Conservation (phyloP, 2,888 invertebrate species). For the Labia minor region DNA sequence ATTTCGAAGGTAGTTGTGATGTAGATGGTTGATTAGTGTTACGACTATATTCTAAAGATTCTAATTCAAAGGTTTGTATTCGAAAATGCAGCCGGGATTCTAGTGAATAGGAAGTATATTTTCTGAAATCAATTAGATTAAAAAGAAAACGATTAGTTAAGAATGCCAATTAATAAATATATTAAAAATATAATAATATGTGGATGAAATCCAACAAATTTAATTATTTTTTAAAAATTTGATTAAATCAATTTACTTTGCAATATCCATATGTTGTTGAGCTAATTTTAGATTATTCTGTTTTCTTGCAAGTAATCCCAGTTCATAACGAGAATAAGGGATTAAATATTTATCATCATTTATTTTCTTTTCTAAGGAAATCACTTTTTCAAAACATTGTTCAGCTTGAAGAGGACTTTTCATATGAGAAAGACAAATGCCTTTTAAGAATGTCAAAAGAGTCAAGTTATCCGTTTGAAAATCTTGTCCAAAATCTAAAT, state of each 20-base stretch:
- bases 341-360: slow-evolving; percentile 73
- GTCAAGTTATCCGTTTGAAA: slow-evolving; percentile 62
- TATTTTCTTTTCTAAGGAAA: slow-evolving; percentile 57
- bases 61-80: background rate
- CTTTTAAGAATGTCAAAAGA: slow-evolving; percentile 65
- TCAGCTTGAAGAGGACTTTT: slow-evolving; percentile 66
- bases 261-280: no score
- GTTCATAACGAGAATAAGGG: slow-evolving; percentile 76
- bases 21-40: background rate
- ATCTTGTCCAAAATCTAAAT: slow-evolving; percentile 31
- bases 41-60: background rate
- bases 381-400: slow-evolving; percentile 53
- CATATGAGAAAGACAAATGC: slow-evolving; percentile 70
- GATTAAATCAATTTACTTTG: no score
- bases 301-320: slow-evolving; percentile 66
- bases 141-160: slow-evolving; percentile 21
- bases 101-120: slow-evolving; percentile 49
- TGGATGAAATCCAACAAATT: background rate
- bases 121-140: slow-evolving; percentile 17
- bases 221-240: no score
- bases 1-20: no score
- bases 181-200: background rate
- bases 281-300: slow-evolving; percentile 58
- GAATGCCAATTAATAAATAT: background rate
- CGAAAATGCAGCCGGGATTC: slow-evolving; percentile 78